Conservation (phyloP, 64 coral and sea anemone species). For the Actinia tenebrosa region DNA sequence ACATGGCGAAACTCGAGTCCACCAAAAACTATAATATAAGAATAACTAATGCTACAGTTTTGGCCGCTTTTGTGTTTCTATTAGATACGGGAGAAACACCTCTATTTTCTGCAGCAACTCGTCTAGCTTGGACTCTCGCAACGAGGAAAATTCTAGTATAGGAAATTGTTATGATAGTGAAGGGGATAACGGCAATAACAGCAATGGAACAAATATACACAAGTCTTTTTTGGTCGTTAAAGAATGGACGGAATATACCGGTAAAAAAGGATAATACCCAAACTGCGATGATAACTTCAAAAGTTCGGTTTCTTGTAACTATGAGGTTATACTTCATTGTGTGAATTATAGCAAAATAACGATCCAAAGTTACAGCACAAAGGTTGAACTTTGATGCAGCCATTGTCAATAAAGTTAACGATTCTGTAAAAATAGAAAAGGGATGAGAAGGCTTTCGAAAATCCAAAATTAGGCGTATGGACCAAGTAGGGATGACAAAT, state of each 20-base stretch:
- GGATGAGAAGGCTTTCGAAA: neutral
- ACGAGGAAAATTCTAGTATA: neutral
- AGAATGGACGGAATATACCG: neutral
- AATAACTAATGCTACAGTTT: slow-evolving; percentile 10
- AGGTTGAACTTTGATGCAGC: neutral
- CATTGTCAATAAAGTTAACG: neutral
- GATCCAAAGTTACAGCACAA: neutral
- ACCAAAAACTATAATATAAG: neutral
- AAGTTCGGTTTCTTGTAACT: neutral
- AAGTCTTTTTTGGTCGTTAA: neutral
- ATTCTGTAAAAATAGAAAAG: neutral
- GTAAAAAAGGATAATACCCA: neutral
- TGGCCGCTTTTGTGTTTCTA: neutral
- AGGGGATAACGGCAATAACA: neutral
- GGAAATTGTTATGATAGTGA: neutral
- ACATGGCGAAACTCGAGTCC: neutral
- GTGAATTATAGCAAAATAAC: neutral
- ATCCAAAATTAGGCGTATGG: neutral
- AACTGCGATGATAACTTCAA: neutral
- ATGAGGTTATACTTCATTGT: neutral
- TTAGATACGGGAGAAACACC: neutral
- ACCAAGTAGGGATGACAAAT: neutral
- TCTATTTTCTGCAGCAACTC: neutral
- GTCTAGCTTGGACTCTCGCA: neutral
- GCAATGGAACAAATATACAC: neutral